A percentile compares a stretch with the other conserved stretches of the same genome.
Evolutionary conservation across 37 sponge, comb jelly and placozoan species (phyloP).

Genomic region (Halisarca cf. caerulea): DNA sequence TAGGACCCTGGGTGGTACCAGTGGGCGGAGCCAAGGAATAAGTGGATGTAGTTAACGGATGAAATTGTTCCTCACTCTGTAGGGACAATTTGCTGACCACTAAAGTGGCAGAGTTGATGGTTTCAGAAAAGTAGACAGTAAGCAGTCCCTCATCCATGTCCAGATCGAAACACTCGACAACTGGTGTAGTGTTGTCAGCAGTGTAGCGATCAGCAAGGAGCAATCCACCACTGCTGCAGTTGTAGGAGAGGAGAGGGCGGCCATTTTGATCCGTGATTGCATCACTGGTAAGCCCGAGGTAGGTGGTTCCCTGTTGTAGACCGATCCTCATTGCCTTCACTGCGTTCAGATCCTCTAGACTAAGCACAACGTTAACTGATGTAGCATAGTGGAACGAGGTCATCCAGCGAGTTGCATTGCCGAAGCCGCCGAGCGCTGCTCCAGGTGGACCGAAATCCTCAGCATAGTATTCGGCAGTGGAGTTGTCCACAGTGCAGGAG

Average conservation of each 20-base stretch:
- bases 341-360: slow-evolving; percentile 72
- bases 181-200: slow-evolving; percentile 73
- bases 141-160: slow-evolving; percentile 59
- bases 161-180: slow-evolving; percentile 58
- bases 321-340: slow-evolving; percentile 81
- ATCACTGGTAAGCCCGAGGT: slow-evolving; percentile 47
- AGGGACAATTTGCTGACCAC: slow-evolving; percentile 50
- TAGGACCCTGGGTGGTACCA: slow-evolving; percentile 32
- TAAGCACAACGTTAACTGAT: slow-evolving; percentile 47
- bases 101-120: slow-evolving; percentile 60
- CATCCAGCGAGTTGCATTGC: slow-evolving; percentile 81
- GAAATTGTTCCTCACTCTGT: slow-evolving; percentile 38
- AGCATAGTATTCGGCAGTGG: slow-evolving; percentile 56
- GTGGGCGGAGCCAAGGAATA: slow-evolving; percentile 35
- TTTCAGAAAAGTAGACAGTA: slow-evolving; percentile 73
- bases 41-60: slow-evolving; percentile 16
- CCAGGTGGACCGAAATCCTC: slow-evolving; percentile 81
- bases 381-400: slow-evolving; percentile 69
- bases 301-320: slow-evolving; percentile 35
- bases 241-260: slow-evolving; percentile 39
- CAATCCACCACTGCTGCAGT: slow-evolving; percentile 43
- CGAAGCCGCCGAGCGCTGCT: slow-evolving; percentile 70
- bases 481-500: slow-evolving; percentile 67
- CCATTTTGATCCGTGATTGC: slow-evolving; percentile 68
- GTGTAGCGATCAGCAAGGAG: slow-evolving; percentile 48